Percentiles rank a stretch among this genome's conserved stretches.
Evolutionary conservation across 2,113 vertebrate species (phyloP).

Genomic region (Cyprinus carpio): DNA sequence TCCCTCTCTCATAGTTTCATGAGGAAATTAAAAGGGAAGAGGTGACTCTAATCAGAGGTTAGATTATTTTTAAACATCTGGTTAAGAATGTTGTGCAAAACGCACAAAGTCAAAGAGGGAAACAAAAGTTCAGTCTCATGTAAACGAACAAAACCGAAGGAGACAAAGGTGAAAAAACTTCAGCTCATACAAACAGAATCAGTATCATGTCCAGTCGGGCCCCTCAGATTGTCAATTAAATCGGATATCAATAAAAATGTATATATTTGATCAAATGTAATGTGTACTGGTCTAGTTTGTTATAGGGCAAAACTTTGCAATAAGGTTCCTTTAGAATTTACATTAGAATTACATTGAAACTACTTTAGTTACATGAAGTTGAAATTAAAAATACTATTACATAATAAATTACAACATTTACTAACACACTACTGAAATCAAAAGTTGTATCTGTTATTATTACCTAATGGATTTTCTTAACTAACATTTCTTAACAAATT

Average conservation of each 20-base stretch:
- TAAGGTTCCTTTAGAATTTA: not conserved
- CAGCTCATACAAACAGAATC: not conserved
- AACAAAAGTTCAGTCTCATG: constrained; percentile 59
- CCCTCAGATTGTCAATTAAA: not conserved
- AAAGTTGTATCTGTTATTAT: too few species aligned
- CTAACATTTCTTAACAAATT: not conserved
- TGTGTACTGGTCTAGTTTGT: not conserved
- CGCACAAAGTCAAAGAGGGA: constrained; percentile 50
- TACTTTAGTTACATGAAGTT: not conserved
- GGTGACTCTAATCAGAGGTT: constrained; percentile 74
- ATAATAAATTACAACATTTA: not conserved
- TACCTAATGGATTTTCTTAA: too few species aligned
- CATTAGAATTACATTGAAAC: not conserved
- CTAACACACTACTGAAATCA: not conserved
- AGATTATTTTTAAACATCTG: constrained; percentile 71
- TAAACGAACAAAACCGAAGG: not conserved
- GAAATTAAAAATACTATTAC: not conserved
- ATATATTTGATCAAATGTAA: not conserved
- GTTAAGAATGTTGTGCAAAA: constrained; percentile 61
- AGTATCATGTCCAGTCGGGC: not conserved
- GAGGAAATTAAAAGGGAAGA: constrained; percentile 82
- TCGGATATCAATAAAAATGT: not conserved
- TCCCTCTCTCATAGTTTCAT: constrained; percentile 78
- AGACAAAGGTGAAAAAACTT: constrained; percentile 3
- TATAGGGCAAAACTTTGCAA: not conserved